phyloP scores from a whole-genome alignment of 2,888 invertebrate species.

The Ochropleura plecta region DNA sequence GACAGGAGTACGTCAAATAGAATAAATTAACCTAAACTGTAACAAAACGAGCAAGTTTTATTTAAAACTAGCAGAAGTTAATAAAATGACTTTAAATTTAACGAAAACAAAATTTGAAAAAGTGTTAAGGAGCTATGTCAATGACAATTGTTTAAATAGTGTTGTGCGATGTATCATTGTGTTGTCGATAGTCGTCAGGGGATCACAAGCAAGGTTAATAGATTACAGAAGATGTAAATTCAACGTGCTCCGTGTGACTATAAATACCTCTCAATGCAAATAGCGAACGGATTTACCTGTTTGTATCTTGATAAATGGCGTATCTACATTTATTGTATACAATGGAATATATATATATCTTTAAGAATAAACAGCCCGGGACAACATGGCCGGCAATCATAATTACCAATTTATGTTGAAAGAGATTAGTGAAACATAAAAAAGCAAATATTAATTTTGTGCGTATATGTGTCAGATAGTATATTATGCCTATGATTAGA shows the following conservation, averaged over 20 bases:
- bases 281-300: conserved; percentile 65
- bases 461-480: conserved; percentile 20
- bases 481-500: conserved; percentile 29
- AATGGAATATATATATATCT: conserved; percentile 52
- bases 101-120: conserved; percentile 45
- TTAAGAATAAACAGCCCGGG: conserved; percentile 45
- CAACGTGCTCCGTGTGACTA: conserved; percentile 68
- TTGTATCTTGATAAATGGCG: conserved; percentile 55
- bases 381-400: conserved; percentile 35
- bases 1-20: conserved; percentile 54
- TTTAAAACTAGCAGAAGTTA: conserved; percentile 32
- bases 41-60: conserved; percentile 32
- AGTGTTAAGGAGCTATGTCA: conserved; percentile 59
- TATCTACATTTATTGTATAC: conserved; percentile 47
- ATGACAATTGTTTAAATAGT: conserved; percentile 77
- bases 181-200: conserved; percentile 72
- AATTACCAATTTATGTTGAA: conserved; percentile 40
- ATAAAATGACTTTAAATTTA: conserved; percentile 31
- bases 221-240: conserved; percentile 75
- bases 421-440: conserved; percentile 16
- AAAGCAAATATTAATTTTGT: conserved; percentile 23
- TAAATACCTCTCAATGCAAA: conserved; percentile 67
- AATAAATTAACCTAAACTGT: conserved; percentile 48
- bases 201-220: conserved; percentile 79
- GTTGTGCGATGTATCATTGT: conserved; percentile 79